These are phyloP conservation scores for Campylorhamphus procurvoides DNA, from an alignment of 2,113 vertebrate genomes.

Conservation along the genomic window DNA sequence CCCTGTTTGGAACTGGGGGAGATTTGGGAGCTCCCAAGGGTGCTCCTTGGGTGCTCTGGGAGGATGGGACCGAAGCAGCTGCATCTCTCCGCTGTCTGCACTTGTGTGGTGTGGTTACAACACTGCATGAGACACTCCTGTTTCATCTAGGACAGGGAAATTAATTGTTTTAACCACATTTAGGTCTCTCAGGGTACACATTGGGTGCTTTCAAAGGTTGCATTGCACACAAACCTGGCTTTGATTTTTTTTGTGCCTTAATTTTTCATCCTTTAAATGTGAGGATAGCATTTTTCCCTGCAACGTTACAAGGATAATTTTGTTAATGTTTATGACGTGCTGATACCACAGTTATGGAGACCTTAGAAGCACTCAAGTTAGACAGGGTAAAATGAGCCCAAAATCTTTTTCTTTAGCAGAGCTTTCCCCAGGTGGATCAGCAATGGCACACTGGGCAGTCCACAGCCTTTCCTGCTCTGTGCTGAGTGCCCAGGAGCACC, in stretches of 20 bases:
- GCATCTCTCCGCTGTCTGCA: background rate
- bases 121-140: background rate
- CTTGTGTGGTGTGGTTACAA: background rate
- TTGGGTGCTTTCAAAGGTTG: background rate
- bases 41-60: rapidly evolving
- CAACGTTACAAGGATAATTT: background rate
- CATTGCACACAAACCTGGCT: background rate
- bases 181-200: background rate
- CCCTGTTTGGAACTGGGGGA: background rate
- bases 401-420: background rate
- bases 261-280: background rate
- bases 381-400: background rate
- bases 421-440: background rate
- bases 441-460: background rate
- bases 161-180: rapidly evolving
- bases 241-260: background rate
- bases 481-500: background rate
- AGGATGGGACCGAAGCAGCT: background rate
- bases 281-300: background rate
- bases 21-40: background rate
- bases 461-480: background rate
- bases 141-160: background rate
- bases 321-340: background rate
- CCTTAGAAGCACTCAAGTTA: background rate
- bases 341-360: background rate